Evolutionary conservation across 2,888 invertebrate species (phyloP).

Genomic region (Poecilus cupreus): DNA sequence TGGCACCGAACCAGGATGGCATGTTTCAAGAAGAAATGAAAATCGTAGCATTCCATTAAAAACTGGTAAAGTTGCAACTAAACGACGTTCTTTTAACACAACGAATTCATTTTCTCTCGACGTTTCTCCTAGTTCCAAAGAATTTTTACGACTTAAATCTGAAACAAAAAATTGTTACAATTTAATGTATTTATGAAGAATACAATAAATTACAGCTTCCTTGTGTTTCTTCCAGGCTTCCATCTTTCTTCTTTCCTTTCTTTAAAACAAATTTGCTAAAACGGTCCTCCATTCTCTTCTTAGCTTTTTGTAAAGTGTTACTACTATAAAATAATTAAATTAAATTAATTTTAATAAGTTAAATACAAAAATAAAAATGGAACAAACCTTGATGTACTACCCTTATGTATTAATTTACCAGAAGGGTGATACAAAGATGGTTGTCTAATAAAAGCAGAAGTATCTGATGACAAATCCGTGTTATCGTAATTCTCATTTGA

Average conservation of each 20-base stretch:
- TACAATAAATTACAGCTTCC: slow-evolving; percentile 79
- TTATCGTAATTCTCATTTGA: slow-evolving; percentile 74
- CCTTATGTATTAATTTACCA: slow-evolving; percentile 66
- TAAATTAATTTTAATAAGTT: slow-evolving; percentile 1
- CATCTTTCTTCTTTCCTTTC: slow-evolving; percentile 91
- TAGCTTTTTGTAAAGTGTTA: slow-evolving; percentile 85
- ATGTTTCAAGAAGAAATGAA: slow-evolving; percentile 94
- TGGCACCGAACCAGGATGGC: slow-evolving; percentile 96
- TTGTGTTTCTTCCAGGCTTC: slow-evolving; percentile 89
- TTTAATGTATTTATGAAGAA: neutral
- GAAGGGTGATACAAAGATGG: slow-evolving; percentile 73
- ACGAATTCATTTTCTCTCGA: slow-evolving; percentile 91
- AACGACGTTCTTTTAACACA: slow-evolving; percentile 88
- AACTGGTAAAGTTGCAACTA: slow-evolving; percentile 86
- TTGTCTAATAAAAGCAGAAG: slow-evolving; percentile 73
- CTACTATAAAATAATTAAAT: slow-evolving; percentile 62
- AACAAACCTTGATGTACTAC: slow-evolving; percentile 64
- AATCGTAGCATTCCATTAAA: slow-evolving; percentile 93
- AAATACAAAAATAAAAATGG: neutral
- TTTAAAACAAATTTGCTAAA: slow-evolving; percentile 89
- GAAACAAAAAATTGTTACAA: neutral
- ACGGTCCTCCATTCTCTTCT: slow-evolving; percentile 92
- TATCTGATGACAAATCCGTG: slow-evolving; percentile 75
- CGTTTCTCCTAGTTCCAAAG: slow-evolving; percentile 86
- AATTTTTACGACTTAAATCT: slow-evolving; percentile 87